A percentile compares a stretch with the other conserved stretches of the same genome.
Conservation (phyloP, 2,797 vertebrate species). For the Acipenser oxyrinchus region DNA sequence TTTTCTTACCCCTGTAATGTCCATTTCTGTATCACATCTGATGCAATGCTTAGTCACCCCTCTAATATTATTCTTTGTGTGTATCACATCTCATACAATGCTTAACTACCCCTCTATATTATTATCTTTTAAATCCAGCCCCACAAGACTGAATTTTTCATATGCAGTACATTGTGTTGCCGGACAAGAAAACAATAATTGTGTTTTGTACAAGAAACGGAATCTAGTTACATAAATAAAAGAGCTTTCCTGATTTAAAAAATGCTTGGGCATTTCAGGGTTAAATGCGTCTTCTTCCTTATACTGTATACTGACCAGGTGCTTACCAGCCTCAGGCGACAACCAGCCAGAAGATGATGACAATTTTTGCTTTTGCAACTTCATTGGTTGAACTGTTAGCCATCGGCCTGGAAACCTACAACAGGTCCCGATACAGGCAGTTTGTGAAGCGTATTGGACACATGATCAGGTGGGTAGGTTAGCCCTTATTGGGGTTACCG, state of each 20-base stretch:
- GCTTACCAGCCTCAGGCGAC: constrained; percentile 79
- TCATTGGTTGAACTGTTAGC: constrained; percentile 85
- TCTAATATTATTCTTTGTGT: too few species aligned
- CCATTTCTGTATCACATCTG: neutral
- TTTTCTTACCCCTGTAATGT: too few species aligned
- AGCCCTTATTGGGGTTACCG: neutral
- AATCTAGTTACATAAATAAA: too few species aligned
- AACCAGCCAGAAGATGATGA: constrained; percentile 93
- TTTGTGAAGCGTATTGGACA: constrained; percentile 91
- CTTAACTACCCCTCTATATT: too few species aligned
- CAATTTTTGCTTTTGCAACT: constrained; percentile 86
- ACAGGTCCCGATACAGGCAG: constrained; percentile 87
- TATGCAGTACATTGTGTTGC: neutral
- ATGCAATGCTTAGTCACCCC: too few species aligned
- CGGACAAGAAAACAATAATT: neutral
- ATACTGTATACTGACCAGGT: constrained; percentile 46
- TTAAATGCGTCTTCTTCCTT: neutral
- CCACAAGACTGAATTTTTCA: too few species aligned
- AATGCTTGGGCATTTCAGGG: too few species aligned
- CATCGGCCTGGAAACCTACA: constrained; percentile 84
- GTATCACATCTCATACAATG: too few species aligned
- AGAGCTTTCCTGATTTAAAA: too few species aligned
- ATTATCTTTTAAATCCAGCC: neutral
- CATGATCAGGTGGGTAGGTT: constrained; percentile 75
- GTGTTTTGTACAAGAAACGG: neutral